phyloP scores from a whole-genome alignment of 2,888 invertebrate genomes.

The Deroplatys truncata region DNA sequence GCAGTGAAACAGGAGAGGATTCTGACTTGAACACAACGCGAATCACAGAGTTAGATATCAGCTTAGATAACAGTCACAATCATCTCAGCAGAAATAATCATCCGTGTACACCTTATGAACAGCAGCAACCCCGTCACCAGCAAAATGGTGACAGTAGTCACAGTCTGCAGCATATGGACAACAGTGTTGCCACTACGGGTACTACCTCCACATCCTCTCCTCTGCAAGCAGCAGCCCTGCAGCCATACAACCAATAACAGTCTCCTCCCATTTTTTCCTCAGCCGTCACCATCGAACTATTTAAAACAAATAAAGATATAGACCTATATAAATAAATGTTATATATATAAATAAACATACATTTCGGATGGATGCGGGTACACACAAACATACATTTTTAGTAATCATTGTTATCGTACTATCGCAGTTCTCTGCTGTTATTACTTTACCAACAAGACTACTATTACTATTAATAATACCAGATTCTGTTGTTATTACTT shows the following conservation, averaged over 20 bases:
- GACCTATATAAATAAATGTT: not conserved
- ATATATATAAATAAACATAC: conserved; percentile 18
- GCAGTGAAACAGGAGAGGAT: not conserved
- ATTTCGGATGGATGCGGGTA: conserved; percentile 32
- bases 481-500: not conserved
- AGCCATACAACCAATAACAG: not conserved
- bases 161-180: not conserved
- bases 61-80: not conserved
- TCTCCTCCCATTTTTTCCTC: not conserved
- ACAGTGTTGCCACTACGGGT: not conserved
- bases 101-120: no score
- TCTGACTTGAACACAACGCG: not conserved
- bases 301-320: not conserved
- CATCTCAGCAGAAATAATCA: no score
- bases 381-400: not conserved
- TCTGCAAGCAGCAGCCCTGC: not conserved
- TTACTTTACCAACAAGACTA: conserved; percentile 9
- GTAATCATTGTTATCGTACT: conserved; percentile 24
- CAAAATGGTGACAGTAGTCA: not conserved
- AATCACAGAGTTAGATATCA: conserved; percentile 1
- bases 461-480: not conserved
- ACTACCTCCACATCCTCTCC: not conserved
- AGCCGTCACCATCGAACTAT: not conserved
- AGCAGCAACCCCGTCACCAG: no score
- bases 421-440: conserved; percentile 15